Conservation (phyloP, 1,140 invertebrate genomes). For the Helicoverpa zea region DNA sequence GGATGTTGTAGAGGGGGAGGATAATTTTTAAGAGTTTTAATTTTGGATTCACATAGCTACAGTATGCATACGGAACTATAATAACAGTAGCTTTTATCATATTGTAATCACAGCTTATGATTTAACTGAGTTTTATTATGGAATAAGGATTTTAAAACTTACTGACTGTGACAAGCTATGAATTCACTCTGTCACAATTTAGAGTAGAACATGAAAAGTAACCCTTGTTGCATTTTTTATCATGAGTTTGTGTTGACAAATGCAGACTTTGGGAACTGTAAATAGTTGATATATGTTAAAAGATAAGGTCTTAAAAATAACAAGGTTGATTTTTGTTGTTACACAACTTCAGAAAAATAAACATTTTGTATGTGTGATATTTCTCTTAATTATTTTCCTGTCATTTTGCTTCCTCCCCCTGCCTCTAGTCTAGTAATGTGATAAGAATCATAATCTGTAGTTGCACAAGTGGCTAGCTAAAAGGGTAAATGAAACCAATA, state of each 20-base stretch:
- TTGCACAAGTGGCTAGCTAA: slow-evolving; percentile 33
- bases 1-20: slow-evolving; percentile 63
- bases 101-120: slow-evolving; percentile 83
- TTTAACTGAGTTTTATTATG: slow-evolving; percentile 70
- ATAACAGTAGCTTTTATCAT: slow-evolving; percentile 82
- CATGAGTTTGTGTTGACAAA: slow-evolving; percentile 83
- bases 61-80: slow-evolving; percentile 76
- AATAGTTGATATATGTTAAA: slow-evolving; percentile 86
- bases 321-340: slow-evolving; percentile 87
- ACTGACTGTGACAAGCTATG: slow-evolving; percentile 81
- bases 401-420: slow-evolving; percentile 63
- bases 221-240: slow-evolving; percentile 85
- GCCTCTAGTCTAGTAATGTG: background rate
- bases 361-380: slow-evolving; percentile 86
- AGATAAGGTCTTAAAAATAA: slow-evolving; percentile 83
- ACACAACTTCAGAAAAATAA: slow-evolving; percentile 86
- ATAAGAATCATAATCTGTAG: background rate
- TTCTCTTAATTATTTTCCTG: slow-evolving; percentile 68
- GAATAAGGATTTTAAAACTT: slow-evolving; percentile 78
- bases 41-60: slow-evolving; percentile 79
- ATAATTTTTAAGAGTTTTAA: slow-evolving; percentile 65
- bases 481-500: slow-evolving; percentile 69
- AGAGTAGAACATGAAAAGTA: slow-evolving; percentile 82
- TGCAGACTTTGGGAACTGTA: slow-evolving; percentile 84
- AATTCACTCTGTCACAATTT: slow-evolving; percentile 85